These are phyloP conservation scores for Neelides folsomi DNA, from an alignment of 2,888 invertebrate genomes.

Conservation along the genomic window DNA sequence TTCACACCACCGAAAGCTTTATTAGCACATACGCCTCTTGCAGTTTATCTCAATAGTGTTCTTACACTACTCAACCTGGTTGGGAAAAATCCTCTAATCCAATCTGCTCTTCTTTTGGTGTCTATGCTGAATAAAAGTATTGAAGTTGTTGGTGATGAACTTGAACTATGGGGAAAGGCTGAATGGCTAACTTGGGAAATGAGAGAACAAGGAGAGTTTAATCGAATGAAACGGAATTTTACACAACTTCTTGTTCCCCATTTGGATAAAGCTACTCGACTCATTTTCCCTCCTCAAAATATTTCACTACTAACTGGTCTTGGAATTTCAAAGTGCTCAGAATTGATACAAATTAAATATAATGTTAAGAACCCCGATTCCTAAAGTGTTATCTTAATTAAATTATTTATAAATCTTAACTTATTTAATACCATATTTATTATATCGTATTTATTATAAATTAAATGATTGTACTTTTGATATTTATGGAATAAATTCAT, in stretches of 20 bases:
- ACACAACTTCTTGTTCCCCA: constrained; percentile 30
- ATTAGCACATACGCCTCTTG: constrained; percentile 22
- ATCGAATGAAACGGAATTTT: constrained; percentile 26
- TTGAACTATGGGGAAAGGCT: constrained; percentile 26
- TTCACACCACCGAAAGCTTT: constrained; percentile 24
- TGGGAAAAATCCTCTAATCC: constrained; percentile 25
- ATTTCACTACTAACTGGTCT: constrained; percentile 24
- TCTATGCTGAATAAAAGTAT: constrained; percentile 23
- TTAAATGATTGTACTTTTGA: too few relatives aligned
- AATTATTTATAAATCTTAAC: too few relatives aligned
- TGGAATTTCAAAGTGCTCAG: constrained; percentile 23
- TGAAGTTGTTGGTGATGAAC: constrained; percentile 21
- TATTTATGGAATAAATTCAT: too few relatives aligned
- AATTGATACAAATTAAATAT: constrained; percentile 26
- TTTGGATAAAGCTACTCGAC: constrained; percentile 26
- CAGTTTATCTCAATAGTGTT: constrained; percentile 27
- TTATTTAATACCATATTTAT: too few relatives aligned
- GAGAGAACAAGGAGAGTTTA: constrained; percentile 27
- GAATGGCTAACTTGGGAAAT: constrained; percentile 31
- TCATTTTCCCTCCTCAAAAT: constrained; percentile 24
- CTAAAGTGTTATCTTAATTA: too few relatives aligned
- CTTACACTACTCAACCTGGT: constrained; percentile 23
- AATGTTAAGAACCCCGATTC: too few relatives aligned
- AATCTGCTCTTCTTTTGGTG: constrained; percentile 16
- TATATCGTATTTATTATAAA: too few relatives aligned